Conservation (phyloP, 2,113 vertebrate species). For the Rattus rattus region DNA sequence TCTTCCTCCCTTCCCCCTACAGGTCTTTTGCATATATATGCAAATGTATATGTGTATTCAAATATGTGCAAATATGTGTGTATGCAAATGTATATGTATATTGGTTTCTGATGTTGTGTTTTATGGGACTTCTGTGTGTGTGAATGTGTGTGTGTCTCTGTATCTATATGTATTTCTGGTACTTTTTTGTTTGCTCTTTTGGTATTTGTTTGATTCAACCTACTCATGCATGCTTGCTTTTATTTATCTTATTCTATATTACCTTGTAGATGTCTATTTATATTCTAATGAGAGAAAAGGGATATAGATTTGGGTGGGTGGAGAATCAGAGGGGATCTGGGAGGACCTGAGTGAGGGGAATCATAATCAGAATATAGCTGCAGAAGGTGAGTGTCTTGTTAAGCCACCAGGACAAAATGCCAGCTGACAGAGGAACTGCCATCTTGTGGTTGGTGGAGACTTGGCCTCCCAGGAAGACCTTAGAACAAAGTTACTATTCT, state of each 20-base stretch:
- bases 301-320: neutral
- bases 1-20: too few species aligned
- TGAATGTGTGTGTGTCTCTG: neutral
- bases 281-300: neutral
- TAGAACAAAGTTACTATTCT: too few species aligned
- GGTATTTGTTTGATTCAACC: neutral
- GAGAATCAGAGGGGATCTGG: neutral
- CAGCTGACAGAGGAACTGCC: neutral
- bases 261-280: neutral
- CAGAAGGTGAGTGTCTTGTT: neutral
- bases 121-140: neutral
- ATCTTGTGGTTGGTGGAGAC: neutral
- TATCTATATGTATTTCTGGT: neutral
- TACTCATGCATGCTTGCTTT: neutral
- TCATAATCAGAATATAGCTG: neutral
- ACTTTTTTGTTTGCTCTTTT: neutral
- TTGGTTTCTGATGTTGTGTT: neutral
- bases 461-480: fast-evolving
- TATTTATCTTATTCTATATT: neutral
- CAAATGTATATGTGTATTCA: too few species aligned
- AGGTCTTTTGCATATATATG: neutral
- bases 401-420: neutral
- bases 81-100: neutral
- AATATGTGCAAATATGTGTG: neutral
- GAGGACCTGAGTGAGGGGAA: neutral